A percentile compares a stretch with the other conserved stretches of the same genome.
These are phyloP conservation scores for Danio aesculapii DNA, from an alignment of 2,797 vertebrate genomes.

Conservation along the genomic window DNA sequence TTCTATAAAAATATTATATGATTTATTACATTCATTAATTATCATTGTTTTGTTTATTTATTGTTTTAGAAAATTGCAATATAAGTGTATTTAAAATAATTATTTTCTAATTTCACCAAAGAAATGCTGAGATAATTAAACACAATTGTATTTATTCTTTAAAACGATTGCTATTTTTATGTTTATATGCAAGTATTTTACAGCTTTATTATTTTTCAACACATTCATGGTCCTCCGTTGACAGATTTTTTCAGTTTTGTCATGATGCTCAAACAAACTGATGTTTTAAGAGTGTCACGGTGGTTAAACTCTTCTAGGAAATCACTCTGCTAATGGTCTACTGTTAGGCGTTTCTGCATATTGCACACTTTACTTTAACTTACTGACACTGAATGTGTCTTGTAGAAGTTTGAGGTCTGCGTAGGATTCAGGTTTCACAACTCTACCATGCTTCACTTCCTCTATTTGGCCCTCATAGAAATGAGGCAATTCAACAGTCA, in stretches of 20 bases:
- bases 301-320: slow-evolving; percentile 28
- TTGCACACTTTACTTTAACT: slow-evolving; percentile 20
- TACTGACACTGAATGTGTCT: background rate
- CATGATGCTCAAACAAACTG: slow-evolving; percentile 23
- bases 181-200: too few species aligned
- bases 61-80: background rate
- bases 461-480: background rate
- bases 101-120: too few species aligned
- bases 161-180: too few species aligned
- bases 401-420: slow-evolving; percentile 7
- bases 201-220: background rate
- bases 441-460: slow-evolving; percentile 10
- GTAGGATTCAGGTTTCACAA: slow-evolving; percentile 7
- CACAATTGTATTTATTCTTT: too few species aligned
- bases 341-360: slow-evolving; percentile 26
- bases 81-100: too few species aligned
- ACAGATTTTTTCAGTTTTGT: background rate
- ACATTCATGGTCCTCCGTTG: background rate
- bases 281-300: background rate
- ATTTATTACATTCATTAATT: background rate
- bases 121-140: too few species aligned
- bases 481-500: slow-evolving; percentile 44
- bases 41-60: too few species aligned
- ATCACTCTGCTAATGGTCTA: slow-evolving; percentile 16
- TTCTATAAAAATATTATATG: background rate